Evolutionary conservation across 2,797 vertebrate genomes (phyloP).

Genomic region (Rhynchotus rufescens): DNA sequence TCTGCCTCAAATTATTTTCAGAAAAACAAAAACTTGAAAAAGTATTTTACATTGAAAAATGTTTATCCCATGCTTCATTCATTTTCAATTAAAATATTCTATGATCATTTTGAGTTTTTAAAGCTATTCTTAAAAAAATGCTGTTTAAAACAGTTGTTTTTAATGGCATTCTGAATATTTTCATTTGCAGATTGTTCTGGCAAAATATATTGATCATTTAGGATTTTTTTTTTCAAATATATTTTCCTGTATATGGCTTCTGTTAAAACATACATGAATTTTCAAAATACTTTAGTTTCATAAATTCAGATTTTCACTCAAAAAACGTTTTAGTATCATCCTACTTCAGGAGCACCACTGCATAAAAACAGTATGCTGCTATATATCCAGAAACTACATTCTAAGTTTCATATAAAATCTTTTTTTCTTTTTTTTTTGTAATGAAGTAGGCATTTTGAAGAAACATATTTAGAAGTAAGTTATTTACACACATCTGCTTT

Average conservation of each 20-base stretch:
- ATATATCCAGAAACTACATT: background rate
- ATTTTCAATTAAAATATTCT: background rate
- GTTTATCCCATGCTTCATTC: fast-evolving
- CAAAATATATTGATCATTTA: background rate
- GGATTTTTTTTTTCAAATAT: background rate
- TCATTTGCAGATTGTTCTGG: background rate
- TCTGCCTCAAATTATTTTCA: background rate
- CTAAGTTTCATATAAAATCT: background rate
- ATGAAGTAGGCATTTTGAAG: background rate
- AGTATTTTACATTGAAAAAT: background rate
- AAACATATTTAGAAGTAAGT: background rate
- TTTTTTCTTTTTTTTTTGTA: background rate
- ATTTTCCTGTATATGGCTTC: background rate
- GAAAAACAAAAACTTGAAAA: background rate
- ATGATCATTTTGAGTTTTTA: background rate
- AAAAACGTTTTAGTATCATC: background rate
- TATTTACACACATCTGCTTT: background rate
- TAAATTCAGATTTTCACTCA: background rate
- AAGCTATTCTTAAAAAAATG: background rate
- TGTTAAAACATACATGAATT: background rate
- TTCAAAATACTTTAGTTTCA: background rate
- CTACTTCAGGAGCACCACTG: background rate
- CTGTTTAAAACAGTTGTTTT: background rate
- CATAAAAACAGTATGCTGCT: background rate
- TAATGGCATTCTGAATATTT: background rate